Conservation (phyloP, 2,113 vertebrate genomes). For the Rana temporaria region DNA sequence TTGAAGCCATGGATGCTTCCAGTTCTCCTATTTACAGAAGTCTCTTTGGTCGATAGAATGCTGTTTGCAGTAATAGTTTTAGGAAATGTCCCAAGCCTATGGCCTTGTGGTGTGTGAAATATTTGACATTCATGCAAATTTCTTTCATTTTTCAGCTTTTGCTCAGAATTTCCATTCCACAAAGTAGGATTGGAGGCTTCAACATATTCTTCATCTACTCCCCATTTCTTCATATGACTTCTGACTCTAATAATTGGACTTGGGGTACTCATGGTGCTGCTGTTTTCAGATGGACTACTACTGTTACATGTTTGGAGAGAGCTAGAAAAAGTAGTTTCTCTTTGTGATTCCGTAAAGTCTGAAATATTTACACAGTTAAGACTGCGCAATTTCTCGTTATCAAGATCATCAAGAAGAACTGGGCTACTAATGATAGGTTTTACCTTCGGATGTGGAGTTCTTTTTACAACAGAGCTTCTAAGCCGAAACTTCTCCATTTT, state of each 20-base stretch:
- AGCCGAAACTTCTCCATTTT: constrained; percentile 86
- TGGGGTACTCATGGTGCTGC: constrained; percentile 76
- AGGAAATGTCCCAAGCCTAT: constrained; percentile 89
- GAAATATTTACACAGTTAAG: constrained; percentile 69
- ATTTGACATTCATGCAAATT: constrained; percentile 63
- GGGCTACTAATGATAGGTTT: constrained; percentile 70
- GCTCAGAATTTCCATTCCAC: constrained; percentile 58
- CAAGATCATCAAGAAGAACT: constrained; percentile 71
- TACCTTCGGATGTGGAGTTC: constrained; percentile 56
- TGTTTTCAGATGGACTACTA: constrained; percentile 76
- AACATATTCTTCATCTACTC: constrained; percentile 41
- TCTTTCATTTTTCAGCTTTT: constrained; percentile 66
- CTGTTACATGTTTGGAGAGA: constrained; percentile 66
- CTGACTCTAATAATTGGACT: constrained; percentile 61
- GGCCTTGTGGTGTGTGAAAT: constrained; percentile 81
- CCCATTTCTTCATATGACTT: constrained; percentile 60
- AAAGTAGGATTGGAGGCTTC: constrained; percentile 58
- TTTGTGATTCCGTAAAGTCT: constrained; percentile 63
- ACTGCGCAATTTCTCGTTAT: constrained; percentile 71
- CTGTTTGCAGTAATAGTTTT: constrained; percentile 72
- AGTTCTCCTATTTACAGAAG: constrained; percentile 82
- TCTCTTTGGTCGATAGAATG: constrained; percentile 65
- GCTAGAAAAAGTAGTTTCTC: constrained; percentile 66
- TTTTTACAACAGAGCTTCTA: constrained; percentile 66
- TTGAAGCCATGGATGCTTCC: constrained; percentile 84